Evolutionary conservation across 2,797 vertebrate species (phyloP).

Genomic region (Acropternis orthonyx): DNA sequence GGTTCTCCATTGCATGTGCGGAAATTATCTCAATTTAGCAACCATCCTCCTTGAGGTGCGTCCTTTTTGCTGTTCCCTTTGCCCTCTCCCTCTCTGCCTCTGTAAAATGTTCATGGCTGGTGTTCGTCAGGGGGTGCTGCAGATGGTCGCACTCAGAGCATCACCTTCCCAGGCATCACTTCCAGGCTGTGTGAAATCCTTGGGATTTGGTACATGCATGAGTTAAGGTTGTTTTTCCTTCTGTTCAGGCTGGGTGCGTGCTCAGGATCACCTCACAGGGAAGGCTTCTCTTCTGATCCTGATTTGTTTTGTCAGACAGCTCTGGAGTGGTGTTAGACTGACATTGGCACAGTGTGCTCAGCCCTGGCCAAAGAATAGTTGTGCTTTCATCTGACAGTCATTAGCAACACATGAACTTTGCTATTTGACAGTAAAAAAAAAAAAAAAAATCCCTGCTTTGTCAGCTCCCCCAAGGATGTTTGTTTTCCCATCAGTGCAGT

Average conservation of each 20-base stretch:
- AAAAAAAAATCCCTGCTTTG: not conserved
- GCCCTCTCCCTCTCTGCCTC: not conserved
- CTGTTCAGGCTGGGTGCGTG: not conserved
- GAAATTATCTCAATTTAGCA: not conserved
- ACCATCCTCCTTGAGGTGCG: not conserved
- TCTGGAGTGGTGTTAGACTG: not conserved
- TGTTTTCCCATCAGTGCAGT: not conserved
- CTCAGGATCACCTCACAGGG: accelerated
- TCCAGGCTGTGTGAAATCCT: not conserved
- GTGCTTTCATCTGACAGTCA: constrained; percentile 1
- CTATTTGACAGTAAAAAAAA: not conserved
- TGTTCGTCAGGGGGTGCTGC: not conserved
- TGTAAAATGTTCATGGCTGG: accelerated
- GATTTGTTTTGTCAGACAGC: not conserved
- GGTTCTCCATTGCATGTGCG: not conserved
- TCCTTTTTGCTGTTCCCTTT: too few relatives aligned
- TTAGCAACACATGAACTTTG: not conserved
- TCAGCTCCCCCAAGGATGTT: not conserved
- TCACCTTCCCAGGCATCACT: not conserved
- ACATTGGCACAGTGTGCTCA: not conserved
- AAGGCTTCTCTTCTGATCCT: not conserved
- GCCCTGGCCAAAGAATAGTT: not conserved
- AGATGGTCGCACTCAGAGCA: not conserved
- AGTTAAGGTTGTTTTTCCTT: not conserved
- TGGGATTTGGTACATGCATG: not conserved